Base-by-base conservation (phyloP, 2,113 vertebrate species). In the Columbina picui region DNA sequence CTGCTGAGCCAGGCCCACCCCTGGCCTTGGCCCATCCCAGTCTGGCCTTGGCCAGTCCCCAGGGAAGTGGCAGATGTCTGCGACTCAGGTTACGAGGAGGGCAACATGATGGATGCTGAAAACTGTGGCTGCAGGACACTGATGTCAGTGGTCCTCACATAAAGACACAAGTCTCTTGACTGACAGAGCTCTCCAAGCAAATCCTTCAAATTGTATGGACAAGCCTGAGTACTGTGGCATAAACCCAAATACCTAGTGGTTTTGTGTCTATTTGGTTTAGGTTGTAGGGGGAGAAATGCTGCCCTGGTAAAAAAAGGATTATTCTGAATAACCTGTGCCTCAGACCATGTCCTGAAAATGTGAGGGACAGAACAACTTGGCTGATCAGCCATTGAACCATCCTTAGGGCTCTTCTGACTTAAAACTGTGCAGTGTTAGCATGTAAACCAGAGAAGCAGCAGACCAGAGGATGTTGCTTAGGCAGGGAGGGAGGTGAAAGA, bases 31-130 rank as follows among this genome's bases (percentile, higher is more conserved):
- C n/a, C n/a, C 1, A 7, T 38, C 23, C 30, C 26, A 36, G n/a
- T 4, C 45, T 60, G 50, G 12, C 14, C 17, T 38, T 60, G 12
- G 10, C 10, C 15, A 18, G 27, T 41, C 12, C 17, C n/a, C 65
- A 52, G 25, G 43, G 7, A 85, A 14, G 8, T 43, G 21, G 5
- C 20, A 1, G 1, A 0, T 16, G 26, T 4, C 12, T 53, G 30
- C 14, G 45, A 8, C 11, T 39, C 30, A 20, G 23, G 7, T 14
- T 53, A 14, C 10, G 21, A 41, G 34, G 36, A 67, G 7, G 16
- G 16, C 21, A 39, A 43, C 3, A 0, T 1, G 6, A 19, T 22
- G 30, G 26, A 45, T 2, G 3, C 13, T 3, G 5, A 43, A 3
- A 83, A 10, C 11, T 52, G n/a, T n/a, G 75, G 20, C 45, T 36